phyloP scores from a whole-genome alignment of 2,888 invertebrate genomes.

The Octodonta nipae region DNA sequence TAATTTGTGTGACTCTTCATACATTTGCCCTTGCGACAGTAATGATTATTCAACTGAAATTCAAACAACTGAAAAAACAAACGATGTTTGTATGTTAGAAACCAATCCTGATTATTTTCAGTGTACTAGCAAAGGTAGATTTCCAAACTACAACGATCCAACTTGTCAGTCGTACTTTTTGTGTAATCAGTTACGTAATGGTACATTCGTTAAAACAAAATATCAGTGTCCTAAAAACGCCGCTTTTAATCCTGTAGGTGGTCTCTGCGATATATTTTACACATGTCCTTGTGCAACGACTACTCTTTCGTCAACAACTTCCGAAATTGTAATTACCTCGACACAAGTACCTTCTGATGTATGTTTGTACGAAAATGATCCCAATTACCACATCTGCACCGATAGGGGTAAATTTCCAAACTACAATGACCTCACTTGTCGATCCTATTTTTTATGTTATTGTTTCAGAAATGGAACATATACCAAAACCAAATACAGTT shows the following conservation, averaged over 20 bases:
- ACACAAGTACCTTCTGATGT: background rate
- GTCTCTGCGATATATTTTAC: constrained; percentile 11
- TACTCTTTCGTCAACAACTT: background rate
- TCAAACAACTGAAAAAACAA: no score
- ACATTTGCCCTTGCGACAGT: constrained; percentile 13
- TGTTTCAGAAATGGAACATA: constrained; percentile 3
- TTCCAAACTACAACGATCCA: constrained; percentile 31
- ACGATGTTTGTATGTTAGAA: background rate
- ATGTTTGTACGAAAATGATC: constrained; percentile 2
- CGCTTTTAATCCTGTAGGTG: constrained; percentile 14
- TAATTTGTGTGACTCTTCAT: constrained; percentile 11
- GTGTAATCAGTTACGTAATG: constrained; percentile 16
- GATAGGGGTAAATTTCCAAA: constrained; percentile 11
- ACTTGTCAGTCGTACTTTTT: constrained; percentile 19
- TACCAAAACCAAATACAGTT: constrained; percentile 3
- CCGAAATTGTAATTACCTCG: background rate
- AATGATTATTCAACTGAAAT: constrained; percentile 8
- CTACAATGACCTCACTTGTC: constrained; percentile 29
- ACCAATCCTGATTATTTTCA: constrained; percentile 8
- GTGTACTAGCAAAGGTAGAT: constrained; percentile 33
- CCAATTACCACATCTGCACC: constrained; percentile 8
- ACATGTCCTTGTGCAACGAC: background rate
- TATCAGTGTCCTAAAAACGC: constrained; percentile 17
- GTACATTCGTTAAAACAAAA: constrained; percentile 25
- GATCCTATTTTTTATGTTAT: constrained; percentile 33